Percentiles rank a stretch among this genome's conserved stretches.
phyloP scores from a whole-genome alignment of 1,140 invertebrate genomes.

The Drosophila nikananu region DNA sequence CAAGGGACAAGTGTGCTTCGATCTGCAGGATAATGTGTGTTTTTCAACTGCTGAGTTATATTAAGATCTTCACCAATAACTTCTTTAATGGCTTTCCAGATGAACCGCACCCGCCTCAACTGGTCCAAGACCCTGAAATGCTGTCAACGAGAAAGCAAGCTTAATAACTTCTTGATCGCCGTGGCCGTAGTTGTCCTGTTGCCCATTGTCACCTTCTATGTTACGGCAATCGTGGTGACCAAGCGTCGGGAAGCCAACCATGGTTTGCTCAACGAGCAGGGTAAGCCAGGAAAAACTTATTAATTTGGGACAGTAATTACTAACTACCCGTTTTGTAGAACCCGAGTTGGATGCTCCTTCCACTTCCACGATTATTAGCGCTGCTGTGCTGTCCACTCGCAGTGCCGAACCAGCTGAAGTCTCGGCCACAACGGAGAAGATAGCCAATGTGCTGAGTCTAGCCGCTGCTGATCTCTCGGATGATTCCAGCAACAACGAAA shows the following conservation, averaged over 20 bases:
- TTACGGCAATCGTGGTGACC: constrained; percentile 50
- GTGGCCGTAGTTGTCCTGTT: constrained; percentile 48
- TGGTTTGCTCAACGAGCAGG: constrained; percentile 60
- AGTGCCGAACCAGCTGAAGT: background rate
- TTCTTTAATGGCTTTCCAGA: constrained; percentile 34
- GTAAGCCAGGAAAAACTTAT: background rate
- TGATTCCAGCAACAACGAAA: constrained; percentile 6
- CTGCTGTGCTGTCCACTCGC: constrained; percentile 58
- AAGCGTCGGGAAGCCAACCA: constrained; percentile 68
- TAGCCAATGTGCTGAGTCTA: constrained; percentile 17
- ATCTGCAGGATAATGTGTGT: constrained; percentile 71
- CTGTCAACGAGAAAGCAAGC: constrained; percentile 66
- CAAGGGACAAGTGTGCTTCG: constrained; percentile 71
- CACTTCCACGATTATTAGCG: constrained; percentile 55
- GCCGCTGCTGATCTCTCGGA: background rate
- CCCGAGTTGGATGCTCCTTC: constrained; percentile 61
- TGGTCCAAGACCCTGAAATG: constrained; percentile 76
- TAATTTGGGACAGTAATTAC: too few relatives aligned
- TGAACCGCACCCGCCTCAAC: constrained; percentile 71
- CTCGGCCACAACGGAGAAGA: constrained; percentile 23
- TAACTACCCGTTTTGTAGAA: background rate
- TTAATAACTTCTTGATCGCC: constrained; percentile 43
- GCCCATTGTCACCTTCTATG: constrained; percentile 66
- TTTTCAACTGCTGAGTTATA: background rate
- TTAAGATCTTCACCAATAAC: background rate